These are phyloP conservation scores for Apocrypta bakeri DNA, from an alignment of 1,140 invertebrate genomes.

Conservation along the genomic window DNA sequence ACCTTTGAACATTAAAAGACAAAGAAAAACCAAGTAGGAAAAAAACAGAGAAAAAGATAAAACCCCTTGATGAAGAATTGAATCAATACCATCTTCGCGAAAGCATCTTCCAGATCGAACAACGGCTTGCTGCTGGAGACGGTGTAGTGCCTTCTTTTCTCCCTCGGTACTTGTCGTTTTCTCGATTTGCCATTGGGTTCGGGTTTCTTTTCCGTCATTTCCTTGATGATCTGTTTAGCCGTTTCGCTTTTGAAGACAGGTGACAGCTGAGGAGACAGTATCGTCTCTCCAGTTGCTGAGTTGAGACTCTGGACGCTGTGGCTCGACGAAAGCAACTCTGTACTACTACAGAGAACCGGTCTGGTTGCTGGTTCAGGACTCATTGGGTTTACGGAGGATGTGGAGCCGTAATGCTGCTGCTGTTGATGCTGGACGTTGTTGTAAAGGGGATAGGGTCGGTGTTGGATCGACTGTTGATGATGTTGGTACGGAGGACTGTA, in stretches of 20 bases:
- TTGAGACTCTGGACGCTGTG: constrained; percentile 22
- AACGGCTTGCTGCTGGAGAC: constrained; percentile 82
- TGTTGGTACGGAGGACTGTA: constrained; percentile 60
- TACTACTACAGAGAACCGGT: not conserved
- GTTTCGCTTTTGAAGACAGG: constrained; percentile 90
- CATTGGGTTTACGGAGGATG: constrained; percentile 13
- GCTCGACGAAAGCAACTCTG: constrained; percentile 25
- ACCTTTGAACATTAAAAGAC: not conserved
- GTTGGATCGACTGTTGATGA: not conserved
- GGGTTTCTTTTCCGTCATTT: constrained; percentile 79
- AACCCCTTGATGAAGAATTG: constrained; percentile 14
- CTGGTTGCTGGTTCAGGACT: constrained; percentile 27
- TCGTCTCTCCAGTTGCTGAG: not conserved
- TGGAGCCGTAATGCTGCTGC: not conserved
- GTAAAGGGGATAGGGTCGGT: constrained; percentile 25
- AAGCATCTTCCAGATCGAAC: constrained; percentile 67
- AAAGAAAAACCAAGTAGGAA: constrained; percentile 31
- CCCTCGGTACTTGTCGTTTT: constrained; percentile 81
- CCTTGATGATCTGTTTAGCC: constrained; percentile 87
- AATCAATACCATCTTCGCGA: constrained; percentile 69
- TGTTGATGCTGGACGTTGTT: constrained; percentile 42
- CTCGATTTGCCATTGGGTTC: constrained; percentile 58
- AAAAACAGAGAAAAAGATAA: constrained; percentile 16
- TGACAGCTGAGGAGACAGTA: constrained; percentile 67
- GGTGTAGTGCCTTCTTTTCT: constrained; percentile 90